Conservation (phyloP, 2,113 vertebrate genomes). For the Apteryx owenii region DNA sequence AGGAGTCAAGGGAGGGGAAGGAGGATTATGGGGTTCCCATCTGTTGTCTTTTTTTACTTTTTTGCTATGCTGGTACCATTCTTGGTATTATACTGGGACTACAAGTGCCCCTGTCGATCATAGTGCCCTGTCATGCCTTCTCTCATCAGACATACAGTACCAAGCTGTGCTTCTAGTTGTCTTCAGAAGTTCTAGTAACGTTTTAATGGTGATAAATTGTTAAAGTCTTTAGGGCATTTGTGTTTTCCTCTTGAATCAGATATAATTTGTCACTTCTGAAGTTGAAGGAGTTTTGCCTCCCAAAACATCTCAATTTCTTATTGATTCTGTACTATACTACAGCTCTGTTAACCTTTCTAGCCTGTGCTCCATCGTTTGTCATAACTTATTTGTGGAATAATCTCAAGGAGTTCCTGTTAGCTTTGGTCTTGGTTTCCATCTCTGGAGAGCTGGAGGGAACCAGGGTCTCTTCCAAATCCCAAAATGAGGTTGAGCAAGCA, state of each 20-base stretch:
- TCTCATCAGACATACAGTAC: not conserved
- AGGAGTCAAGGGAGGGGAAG: not conserved
- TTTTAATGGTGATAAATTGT: not conserved
- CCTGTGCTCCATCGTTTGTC: not conserved
- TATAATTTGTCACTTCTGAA: not conserved
- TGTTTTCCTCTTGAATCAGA: not conserved
- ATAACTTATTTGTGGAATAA: not conserved
- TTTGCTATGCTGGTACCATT: not conserved
- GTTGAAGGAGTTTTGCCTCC: not conserved
- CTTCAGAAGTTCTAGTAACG: not conserved
- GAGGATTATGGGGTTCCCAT: constrained; percentile 33
- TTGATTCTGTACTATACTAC: not conserved
- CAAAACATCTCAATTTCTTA: not conserved
- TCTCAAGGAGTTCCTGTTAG: not conserved
- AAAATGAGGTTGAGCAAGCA: not conserved
- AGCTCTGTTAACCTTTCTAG: not conserved
- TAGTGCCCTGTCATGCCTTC: not conserved
- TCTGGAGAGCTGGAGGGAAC: not conserved
- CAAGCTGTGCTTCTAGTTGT: not conserved
- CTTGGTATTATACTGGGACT: not conserved
- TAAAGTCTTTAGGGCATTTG: not conserved
- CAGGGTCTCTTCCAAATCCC: not conserved
- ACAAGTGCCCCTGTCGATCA: not conserved
- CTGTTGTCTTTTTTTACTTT: not conserved
- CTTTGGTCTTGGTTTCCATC: not conserved